phyloP scores from a whole-genome alignment of 2,113 vertebrate species.

The Piaya cayana region DNA sequence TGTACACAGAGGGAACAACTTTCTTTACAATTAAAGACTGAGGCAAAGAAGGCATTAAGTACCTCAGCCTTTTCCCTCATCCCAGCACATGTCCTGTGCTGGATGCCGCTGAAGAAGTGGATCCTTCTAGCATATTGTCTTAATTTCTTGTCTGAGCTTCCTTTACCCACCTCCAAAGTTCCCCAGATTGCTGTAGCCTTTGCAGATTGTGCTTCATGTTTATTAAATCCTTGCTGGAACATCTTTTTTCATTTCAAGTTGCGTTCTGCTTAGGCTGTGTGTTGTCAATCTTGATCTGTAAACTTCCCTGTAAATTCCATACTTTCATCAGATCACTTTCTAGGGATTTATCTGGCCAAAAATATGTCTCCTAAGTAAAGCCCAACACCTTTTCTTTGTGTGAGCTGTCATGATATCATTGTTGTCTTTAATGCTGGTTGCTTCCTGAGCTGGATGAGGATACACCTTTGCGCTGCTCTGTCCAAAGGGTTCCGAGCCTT shows the following conservation, averaged over 20 bases:
- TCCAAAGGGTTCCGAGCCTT: not conserved
- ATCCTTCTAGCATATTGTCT: slow-evolving; percentile 24
- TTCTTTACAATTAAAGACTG: no score
- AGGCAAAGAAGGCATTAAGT: no score
- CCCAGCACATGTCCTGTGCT: no score
- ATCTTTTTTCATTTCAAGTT: not conserved
- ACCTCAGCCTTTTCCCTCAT: no score
- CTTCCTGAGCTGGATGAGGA: not conserved
- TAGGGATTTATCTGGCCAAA: not conserved
- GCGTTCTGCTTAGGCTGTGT: not conserved
- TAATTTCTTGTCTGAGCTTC: not conserved
- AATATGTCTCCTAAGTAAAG: not conserved
- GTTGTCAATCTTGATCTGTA: not conserved
- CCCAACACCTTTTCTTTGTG: not conserved
- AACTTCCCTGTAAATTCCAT: not conserved
- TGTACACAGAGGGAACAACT: no score
- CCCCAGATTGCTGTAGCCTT: not conserved
- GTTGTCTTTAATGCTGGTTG: not conserved
- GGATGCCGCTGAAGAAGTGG: no score
- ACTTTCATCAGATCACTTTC: not conserved
- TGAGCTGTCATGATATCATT: not conserved
- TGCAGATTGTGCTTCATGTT: not conserved
- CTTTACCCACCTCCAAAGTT: not conserved
- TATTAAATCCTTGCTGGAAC: not conserved
- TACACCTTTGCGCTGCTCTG: not conserved